These are phyloP conservation scores for Wasmannia auropunctata DNA, from an alignment of 1,140 invertebrate species.

Conservation along the genomic window DNA sequence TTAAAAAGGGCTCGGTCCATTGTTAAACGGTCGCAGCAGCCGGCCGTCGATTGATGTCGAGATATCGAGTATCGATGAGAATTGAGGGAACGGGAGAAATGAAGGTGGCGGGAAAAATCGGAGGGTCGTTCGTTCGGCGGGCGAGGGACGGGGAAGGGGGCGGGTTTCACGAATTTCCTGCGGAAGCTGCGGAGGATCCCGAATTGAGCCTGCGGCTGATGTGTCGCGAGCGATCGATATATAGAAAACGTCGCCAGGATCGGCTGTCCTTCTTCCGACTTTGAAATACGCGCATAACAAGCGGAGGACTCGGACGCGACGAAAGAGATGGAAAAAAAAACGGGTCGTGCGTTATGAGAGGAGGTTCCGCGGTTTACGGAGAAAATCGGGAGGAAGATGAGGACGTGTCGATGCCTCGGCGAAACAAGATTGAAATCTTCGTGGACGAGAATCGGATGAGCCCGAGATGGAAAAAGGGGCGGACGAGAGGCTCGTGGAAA, in stretches of 20 bases:
- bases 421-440: conserved; percentile 81
- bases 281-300: conserved; percentile 62
- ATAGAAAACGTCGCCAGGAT: neutral
- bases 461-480: conserved; percentile 70
- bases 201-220: conserved; percentile 52
- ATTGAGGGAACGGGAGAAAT: neutral
- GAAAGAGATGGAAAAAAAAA: conserved; percentile 11
- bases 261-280: conserved; percentile 58
- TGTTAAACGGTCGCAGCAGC: neutral
- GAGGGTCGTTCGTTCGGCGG: conserved; percentile 49
- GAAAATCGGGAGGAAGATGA: conserved; percentile 67
- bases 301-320: conserved; percentile 35
- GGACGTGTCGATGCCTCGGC: conserved; percentile 73
- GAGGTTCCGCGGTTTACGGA: conserved; percentile 52
- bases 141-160: too few species aligned
- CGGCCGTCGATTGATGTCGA: neutral
- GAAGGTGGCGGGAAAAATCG: conserved; percentile 16
- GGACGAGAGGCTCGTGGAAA: conserved; percentile 49
- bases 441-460: conserved; percentile 77
- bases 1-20: neutral
- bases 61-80: conserved; percentile 19
- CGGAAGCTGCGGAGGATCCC: conserved; percentile 66
- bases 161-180: conserved; percentile 72
- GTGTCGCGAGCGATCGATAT: conserved; percentile 62
- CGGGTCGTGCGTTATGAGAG: conserved; percentile 1